Evolutionary conservation across 2,888 invertebrate genomes (phyloP), one percentile per base, ranked within the genome.

Genomic region (Eristalis tenax): DNA sequence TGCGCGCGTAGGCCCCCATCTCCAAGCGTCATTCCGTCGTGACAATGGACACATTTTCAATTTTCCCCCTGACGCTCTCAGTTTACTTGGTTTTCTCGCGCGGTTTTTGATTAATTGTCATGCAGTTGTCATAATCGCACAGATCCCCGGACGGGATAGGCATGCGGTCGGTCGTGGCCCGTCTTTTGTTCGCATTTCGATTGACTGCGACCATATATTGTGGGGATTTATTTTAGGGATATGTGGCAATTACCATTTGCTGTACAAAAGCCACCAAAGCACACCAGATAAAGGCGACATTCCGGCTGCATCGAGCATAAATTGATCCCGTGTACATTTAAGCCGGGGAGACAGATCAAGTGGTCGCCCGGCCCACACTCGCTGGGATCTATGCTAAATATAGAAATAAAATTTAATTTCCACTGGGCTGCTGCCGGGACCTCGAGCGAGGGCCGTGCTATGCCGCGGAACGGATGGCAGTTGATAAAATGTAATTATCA

Each of bases 41-140:
- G 77, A 77, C 87, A 87, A 87, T 87, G 87, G 87, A 87, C 76
- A 83, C 83, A 87, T 83, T 87, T 83, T 83, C 83, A 87, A 87
- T 87, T 87, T 87, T 80, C 83, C 83, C 83, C 68, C 50, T 70
- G 70, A 57, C 40, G 15, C 61, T 38, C 35, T 59, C 59, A 13
- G 38, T 81, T 63, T 69, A 2, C 61, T 13, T 38, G 40, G 64
- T 40, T 68, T 50, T 56, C 65, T 68, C 8, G 43, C 59, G 38
- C 4, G 71, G n/a, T 80, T 75, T 82, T 78, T 87, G 87, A 87
- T 87, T 87, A 87, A 87, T 87, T 87, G 87, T 83, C 87, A 87
- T 73, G 73, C 56, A 80, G 76, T 83, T 87, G 87, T 87, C 87
- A 87, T 83, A 87, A 87, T 87, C 83, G 73, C 28, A 26, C 56